Conservation (phyloP, 2,113 vertebrate species). For the Gracilinanus agilis region DNA sequence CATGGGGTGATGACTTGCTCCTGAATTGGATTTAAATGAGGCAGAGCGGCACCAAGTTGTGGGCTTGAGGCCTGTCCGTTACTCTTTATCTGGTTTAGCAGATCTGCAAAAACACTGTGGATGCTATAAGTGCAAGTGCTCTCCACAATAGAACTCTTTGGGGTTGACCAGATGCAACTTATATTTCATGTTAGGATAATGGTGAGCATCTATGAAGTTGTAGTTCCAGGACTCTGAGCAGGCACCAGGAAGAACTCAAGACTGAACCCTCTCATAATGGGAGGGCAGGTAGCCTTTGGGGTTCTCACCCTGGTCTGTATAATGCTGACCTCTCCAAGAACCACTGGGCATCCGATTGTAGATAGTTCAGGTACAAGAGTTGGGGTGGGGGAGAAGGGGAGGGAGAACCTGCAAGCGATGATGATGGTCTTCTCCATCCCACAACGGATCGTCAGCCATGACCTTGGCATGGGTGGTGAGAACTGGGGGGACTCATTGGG, state of each 20-base stretch:
- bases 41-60: too few relatives aligned
- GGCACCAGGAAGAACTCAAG: conserved; percentile 99
- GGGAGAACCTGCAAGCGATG: conserved; percentile 96
- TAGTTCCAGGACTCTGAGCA: conserved; percentile 98
- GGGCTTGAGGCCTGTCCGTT: too few relatives aligned
- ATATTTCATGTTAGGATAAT: conserved; percentile 99
- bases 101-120: too few relatives aligned
- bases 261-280: conserved; percentile 97
- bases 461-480: conserved; percentile 98
- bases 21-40: too few relatives aligned
- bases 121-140: conserved; percentile 90
- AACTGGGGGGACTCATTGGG: conserved; percentile 99
- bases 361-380: conserved; percentile 97
- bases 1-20: too few relatives aligned
- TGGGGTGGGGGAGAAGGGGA: conserved; percentile 94
- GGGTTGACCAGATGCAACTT: conserved; percentile 98
- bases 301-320: conserved; percentile 99
- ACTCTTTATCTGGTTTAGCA: too few relatives aligned
- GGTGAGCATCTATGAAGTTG: conserved; percentile 99
- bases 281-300: conserved; percentile 98
- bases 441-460: conserved; percentile 99
- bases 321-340: conserved; percentile 99
- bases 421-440: conserved; percentile 99
- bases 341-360: conserved; percentile 99
- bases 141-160: conserved; percentile 99